Conservation (phyloP, 2,113 vertebrate species). For the Columbina picui region DNA sequence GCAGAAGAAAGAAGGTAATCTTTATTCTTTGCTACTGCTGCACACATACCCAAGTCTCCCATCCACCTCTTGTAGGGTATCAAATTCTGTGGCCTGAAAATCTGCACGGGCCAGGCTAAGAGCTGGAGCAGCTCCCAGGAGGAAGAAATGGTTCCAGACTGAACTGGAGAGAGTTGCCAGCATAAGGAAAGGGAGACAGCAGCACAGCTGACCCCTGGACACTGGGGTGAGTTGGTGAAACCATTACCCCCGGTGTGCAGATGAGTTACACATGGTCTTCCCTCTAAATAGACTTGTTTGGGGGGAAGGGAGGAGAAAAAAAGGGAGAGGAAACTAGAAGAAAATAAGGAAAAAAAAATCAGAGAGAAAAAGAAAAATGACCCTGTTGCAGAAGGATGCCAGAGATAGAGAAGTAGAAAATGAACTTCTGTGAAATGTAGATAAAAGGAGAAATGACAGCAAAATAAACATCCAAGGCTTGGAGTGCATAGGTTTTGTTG, state of each 20-base stretch:
- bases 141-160: neutral
- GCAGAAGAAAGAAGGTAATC: neutral
- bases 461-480: neutral
- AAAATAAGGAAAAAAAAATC: neutral
- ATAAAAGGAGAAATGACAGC: neutral
- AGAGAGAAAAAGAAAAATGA: neutral
- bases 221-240: neutral
- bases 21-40: neutral
- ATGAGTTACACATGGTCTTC: neutral
- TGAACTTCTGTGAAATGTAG: neutral
- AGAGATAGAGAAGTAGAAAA: neutral
- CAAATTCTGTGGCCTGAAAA: accelerated
- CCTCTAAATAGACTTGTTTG: neutral
- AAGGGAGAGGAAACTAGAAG: neutral
- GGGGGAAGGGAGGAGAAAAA: too few species aligned
- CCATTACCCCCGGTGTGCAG: neutral
- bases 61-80: neutral
- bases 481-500: neutral
- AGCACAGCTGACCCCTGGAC: neutral
- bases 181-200: neutral
- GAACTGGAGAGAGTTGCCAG: neutral
- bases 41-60: neutral
- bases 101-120: neutral
- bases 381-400: neutral
- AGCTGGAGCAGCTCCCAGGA: neutral